A percentile compares a stretch with the other conserved stretches of the same genome.
These are phyloP conservation scores for Tortricodes alternella DNA, from an alignment of 2,888 invertebrate genomes.

Conservation along the genomic window DNA sequence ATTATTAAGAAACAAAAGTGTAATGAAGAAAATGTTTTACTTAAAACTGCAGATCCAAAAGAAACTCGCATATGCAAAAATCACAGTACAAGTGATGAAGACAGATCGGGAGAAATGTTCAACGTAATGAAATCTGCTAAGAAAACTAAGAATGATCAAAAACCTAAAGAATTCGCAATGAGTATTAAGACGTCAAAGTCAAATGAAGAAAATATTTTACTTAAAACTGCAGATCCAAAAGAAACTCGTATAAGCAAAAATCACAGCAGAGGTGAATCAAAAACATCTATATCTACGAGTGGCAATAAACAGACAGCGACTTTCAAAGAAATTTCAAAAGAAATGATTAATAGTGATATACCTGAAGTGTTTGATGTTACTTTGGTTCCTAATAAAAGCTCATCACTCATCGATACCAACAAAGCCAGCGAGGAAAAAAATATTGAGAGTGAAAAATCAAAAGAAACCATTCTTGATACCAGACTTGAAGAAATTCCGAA, in stretches of 20 bases:
- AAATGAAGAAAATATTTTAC: conserved; percentile 8
- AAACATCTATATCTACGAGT: neutral
- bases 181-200: conserved; percentile 1
- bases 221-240: too few species aligned
- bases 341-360: conserved; percentile 2
- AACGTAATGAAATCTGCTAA: neutral
- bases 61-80: neutral
- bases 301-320: conserved; percentile 13
- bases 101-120: too few species aligned
- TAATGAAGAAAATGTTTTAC: conserved; percentile 8
- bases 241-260: neutral
- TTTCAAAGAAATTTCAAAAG: neutral
- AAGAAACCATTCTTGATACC: neutral
- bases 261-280: neutral
- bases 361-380: conserved; percentile 8
- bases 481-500: conserved; percentile 11
- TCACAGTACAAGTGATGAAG: neutral
- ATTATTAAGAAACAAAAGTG: too few species aligned
- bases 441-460: neutral
- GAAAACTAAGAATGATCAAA: conserved; percentile 2
- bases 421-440: conserved; percentile 2
- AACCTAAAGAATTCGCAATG: neutral
- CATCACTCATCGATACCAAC: neutral
- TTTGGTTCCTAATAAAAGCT: neutral
- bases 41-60: too few species aligned